Percentiles rank a stretch among this genome's conserved stretches.
Evolutionary conservation across 2,797 vertebrate genomes (phyloP).

Genomic region (Psittacula derbiana): DNA sequence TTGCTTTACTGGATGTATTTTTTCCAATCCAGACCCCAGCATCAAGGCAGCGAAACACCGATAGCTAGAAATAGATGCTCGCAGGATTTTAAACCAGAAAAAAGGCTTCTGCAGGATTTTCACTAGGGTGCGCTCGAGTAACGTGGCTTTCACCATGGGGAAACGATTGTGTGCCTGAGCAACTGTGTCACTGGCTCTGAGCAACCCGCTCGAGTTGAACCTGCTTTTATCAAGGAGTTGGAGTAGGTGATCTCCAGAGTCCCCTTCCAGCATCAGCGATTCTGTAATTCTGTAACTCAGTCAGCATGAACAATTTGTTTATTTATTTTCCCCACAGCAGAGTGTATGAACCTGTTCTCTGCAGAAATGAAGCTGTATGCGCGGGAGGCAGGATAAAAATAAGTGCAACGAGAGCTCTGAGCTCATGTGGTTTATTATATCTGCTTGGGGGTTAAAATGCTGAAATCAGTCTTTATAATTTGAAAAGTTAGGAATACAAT

Average conservation of each 20-base stretch:
- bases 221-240: background rate
- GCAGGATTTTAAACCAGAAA: background rate
- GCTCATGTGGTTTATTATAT: background rate
- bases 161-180: fast-evolving
- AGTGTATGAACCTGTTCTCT: background rate
- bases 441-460: background rate
- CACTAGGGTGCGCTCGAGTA: constrained; percentile 27
- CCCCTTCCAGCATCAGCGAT: background rate
- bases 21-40: background rate
- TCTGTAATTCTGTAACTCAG: background rate
- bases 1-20: background rate
- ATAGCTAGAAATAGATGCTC: background rate
- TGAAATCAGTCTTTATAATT: background rate
- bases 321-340: background rate
- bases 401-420: background rate
- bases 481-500: background rate
- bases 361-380: background rate
- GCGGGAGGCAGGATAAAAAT: background rate
- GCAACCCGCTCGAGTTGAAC: background rate
- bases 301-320: background rate
- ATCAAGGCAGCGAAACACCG: background rate
- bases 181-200: background rate
- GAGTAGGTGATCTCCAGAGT: background rate
- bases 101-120: background rate
- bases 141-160: fast-evolving